Conservation (phyloP, 2,888 invertebrate genomes). For the Muschampia plurimacula region DNA sequence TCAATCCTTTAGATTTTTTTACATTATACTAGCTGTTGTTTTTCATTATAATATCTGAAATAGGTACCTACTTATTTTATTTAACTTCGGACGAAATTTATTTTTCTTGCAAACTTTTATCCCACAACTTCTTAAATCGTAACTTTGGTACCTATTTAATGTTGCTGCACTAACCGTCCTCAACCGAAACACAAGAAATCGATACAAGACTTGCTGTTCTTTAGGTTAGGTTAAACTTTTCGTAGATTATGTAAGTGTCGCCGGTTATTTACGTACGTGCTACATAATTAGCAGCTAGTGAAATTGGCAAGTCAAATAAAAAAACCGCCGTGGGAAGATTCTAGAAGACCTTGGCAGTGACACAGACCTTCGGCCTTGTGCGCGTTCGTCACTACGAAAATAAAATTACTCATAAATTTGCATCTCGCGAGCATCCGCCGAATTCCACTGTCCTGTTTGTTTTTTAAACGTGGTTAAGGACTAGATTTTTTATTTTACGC, state of each 20-base stretch:
- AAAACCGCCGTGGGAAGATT: slow-evolving; percentile 50
- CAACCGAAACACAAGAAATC: too few relatives aligned
- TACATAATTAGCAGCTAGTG: slow-evolving; percentile 14
- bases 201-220: too few relatives aligned
- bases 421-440: slow-evolving; percentile 38
- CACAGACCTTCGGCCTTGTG: slow-evolving; percentile 55
- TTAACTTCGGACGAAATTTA: too few relatives aligned
- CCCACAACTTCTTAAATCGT: too few relatives aligned
- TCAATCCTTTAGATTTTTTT: too few relatives aligned
- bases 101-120: too few relatives aligned
- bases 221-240: not conserved
- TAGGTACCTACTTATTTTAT: too few relatives aligned
- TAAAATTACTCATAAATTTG: slow-evolving; percentile 46
- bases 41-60: too few relatives aligned
- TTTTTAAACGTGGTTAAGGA: slow-evolving; percentile 13
- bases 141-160: too few relatives aligned
- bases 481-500: too few relatives aligned
- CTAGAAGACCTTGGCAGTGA: slow-evolving; percentile 69
- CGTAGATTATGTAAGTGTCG: not conserved
- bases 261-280: not conserved
- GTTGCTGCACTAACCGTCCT: too few relatives aligned
- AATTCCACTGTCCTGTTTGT: slow-evolving; percentile 23
- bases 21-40: too few relatives aligned
- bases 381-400: slow-evolving; percentile 50
- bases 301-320: slow-evolving; percentile 15